Evolutionary conservation across 2,888 invertebrate species (phyloP).

Genomic region (Scaptomyza cyrtandrae): DNA sequence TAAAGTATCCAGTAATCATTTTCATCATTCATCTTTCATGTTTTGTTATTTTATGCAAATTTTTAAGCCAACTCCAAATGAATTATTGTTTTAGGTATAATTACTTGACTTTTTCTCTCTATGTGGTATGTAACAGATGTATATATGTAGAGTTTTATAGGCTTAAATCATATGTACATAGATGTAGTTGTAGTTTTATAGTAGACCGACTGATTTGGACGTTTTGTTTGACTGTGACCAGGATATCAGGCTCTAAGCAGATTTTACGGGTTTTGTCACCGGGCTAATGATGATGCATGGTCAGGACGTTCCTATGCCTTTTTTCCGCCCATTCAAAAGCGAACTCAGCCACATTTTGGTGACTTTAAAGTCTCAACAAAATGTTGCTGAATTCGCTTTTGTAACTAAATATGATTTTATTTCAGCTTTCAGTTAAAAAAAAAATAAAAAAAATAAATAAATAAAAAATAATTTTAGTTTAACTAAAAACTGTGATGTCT

Average conservation of each 20-base stretch:
- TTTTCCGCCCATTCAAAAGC: slow-evolving; percentile 53
- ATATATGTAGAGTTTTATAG: neutral
- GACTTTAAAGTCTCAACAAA: slow-evolving; percentile 23
- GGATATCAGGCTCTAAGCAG: slow-evolving; percentile 42
- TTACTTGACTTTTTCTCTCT: neutral
- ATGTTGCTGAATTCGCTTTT: slow-evolving; percentile 74
- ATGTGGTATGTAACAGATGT: neutral
- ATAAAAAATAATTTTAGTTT: slow-evolving; percentile 58
- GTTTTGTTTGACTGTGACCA: slow-evolving; percentile 36
- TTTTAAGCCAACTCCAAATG: too few species aligned
- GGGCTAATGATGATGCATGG: slow-evolving; percentile 20
- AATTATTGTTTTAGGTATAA: neutral
- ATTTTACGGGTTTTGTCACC: slow-evolving; percentile 1
- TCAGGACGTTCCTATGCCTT: slow-evolving; percentile 34
- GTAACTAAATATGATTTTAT: slow-evolving; percentile 31
- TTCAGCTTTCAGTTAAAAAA: slow-evolving; percentile 43
- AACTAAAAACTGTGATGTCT: slow-evolving; percentile 76
- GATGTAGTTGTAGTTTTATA: slow-evolving; percentile 21
- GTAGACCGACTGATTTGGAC: slow-evolving; percentile 59
- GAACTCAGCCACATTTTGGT: slow-evolving; percentile 64
- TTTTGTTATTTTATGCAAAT: neutral
- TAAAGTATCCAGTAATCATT: neutral
- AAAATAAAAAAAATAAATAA: slow-evolving; percentile 27
- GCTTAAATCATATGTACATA: slow-evolving; percentile 20
- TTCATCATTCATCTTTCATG: neutral